Percentiles rank a stretch among this genome's conserved stretches.
phyloP scores from a whole-genome alignment of 1,140 invertebrate genomes.

The Gryon sp. region DNA sequence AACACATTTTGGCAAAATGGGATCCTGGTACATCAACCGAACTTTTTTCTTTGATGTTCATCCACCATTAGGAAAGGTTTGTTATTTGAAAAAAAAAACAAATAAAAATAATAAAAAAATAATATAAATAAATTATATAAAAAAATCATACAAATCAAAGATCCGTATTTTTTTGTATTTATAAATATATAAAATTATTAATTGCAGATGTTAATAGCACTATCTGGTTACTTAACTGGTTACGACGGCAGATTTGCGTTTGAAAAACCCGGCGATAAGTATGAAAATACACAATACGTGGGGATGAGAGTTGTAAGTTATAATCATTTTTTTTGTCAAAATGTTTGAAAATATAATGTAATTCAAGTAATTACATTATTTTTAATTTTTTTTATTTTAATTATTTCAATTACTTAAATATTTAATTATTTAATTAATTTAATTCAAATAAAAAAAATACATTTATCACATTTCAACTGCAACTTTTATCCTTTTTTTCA shows the following conservation, averaged over 20 bases:
- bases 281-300: constrained; percentile 91
- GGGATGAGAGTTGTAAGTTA: constrained; percentile 95
- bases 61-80: constrained; percentile 96
- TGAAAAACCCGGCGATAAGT: constrained; percentile 97
- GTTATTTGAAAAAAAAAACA: constrained; percentile 19
- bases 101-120: constrained; percentile 21
- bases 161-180: no score
- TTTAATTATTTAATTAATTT: constrained; percentile 19
- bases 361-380: no score
- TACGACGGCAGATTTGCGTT: constrained; percentile 98
- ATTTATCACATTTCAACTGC: constrained; percentile 34
- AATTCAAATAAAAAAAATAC: constrained; percentile 12
- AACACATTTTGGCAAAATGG: constrained; percentile 99
- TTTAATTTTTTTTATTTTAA: no score
- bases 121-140: constrained; percentile 9
- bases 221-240: constrained; percentile 94
- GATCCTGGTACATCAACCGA: constrained; percentile 97
- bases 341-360: no score
- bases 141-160: no score
- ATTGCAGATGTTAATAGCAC: constrained; percentile 95
- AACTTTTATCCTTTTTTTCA: constrained; percentile 77
- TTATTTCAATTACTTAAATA: no score
- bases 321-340: no score
- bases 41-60: constrained; percentile 99
- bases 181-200: constrained; percentile 20